Evolutionary conservation across 53 echinoderm and acorn worm species (phyloP), one percentile per base, ranked within the genome.

Genomic region (Zoroaster sp.): DNA sequence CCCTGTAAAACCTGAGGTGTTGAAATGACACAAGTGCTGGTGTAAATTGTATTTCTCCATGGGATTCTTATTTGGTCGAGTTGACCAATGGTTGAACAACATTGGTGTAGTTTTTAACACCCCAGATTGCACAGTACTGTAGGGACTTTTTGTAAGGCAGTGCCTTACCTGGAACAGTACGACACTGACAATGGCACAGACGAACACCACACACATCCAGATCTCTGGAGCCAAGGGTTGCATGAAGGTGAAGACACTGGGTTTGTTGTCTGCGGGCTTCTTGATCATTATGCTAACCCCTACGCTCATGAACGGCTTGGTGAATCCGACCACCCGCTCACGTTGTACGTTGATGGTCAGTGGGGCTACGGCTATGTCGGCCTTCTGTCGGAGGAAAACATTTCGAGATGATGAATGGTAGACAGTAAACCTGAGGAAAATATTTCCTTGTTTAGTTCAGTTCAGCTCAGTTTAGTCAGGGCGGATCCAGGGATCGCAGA

Each of bases 281-380:
- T 94, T 99, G 66, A 95, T 74, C 99, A 99, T 99, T 47, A 99
- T 99, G 71, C 99, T 96, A 41, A 99, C 93, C 2, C 99, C 99
- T 20, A 96, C 86, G 52, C 91, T 96, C 99, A 99, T 99, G 83
- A 92, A 99, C 3, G 99, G 99, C 76, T 95, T 99, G 53, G 99
- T 99, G 90, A 99, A 99, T 5, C 89, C 94, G 0, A 99, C 88
- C 17, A 83, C 93, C 9, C 90, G 87, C 75, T 99, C 95, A 32
- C 99, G 89, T 80, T 94, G 79, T 3, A 93, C 91, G 46, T 86
- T 93, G 63, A 99, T 99, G 25, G 99, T 99, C 46, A 99, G 71
- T 8, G 89, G 91, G 35, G 99, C 99, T 4, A 93, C 96, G 2
- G 96, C 94, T 17, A 99, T 89, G 89, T 99, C 99, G 4, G 96